Percentiles rank a stretch among this genome's conserved stretches.
Conservation (phyloP, 2,888 invertebrate genomes). For the Drosophila bunnanda region DNA sequence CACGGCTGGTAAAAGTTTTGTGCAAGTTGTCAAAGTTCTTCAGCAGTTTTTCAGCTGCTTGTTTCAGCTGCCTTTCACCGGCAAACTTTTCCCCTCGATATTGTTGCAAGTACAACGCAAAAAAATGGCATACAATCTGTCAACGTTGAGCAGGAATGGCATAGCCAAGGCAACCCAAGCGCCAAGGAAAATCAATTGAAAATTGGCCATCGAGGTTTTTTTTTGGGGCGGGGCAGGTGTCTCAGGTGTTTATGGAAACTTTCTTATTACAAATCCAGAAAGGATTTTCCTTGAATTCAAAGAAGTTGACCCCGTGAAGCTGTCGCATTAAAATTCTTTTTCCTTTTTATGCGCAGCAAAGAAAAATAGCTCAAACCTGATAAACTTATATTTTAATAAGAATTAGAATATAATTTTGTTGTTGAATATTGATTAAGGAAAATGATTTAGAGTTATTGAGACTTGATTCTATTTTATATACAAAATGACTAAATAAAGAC, state of each 20-base stretch:
- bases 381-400: too few relatives aligned
- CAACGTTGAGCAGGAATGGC: constrained; percentile 59
- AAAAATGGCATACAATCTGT: constrained; percentile 79
- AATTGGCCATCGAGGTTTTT: constrained; percentile 56
- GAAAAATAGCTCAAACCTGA: background rate
- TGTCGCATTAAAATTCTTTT: background rate
- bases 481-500: too few relatives aligned
- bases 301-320: background rate
- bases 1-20: constrained; percentile 57
- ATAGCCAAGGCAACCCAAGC: constrained; percentile 36
- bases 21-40: constrained; percentile 44
- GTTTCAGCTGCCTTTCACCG: constrained; percentile 68
- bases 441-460: too few relatives aligned
- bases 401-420: background rate
- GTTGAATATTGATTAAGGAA: too few relatives aligned
- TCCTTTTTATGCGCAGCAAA: background rate
- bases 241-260: constrained; percentile 72
- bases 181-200: constrained; percentile 72
- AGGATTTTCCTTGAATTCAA: constrained; percentile 19
- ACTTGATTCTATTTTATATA: too few relatives aligned
- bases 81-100: constrained; percentile 68
- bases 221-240: constrained; percentile 18
- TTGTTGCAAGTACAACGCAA: constrained; percentile 67
- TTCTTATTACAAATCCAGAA: constrained; percentile 50
- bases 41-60: constrained; percentile 65